These are phyloP conservation scores for Microchirus variegatus DNA, from an alignment of 2,797 vertebrate species.

Conservation along the genomic window DNA sequence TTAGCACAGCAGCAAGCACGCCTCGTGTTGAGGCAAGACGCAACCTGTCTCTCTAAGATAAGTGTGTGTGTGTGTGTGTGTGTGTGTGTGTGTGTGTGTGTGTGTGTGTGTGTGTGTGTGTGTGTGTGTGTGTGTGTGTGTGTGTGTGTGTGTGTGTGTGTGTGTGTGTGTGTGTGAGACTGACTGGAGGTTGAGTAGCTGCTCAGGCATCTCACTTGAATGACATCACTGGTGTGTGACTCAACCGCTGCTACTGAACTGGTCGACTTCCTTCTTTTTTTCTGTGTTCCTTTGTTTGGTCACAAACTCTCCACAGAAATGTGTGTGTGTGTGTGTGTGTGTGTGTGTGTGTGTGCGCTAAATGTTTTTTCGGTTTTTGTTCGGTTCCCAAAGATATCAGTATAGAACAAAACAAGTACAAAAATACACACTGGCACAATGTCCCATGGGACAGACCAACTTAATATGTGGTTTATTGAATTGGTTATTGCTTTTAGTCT, in stretches of 20 bases:
- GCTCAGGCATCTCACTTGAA: slow-evolving; percentile 31
- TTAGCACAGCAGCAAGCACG: too few relatives aligned
- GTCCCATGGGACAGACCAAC: too few relatives aligned
- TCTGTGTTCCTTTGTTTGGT: slow-evolving; percentile 39
- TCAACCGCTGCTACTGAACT: slow-evolving; percentile 54
- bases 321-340: too few relatives aligned
- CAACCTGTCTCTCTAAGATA: slow-evolving; percentile 44
- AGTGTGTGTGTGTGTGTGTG: slow-evolving; percentile 5
- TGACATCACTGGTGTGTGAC: slow-evolving; percentile 64
- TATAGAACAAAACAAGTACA: too few relatives aligned
- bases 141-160: slow-evolving; percentile 8
- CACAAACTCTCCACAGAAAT: slow-evolving; percentile 1
- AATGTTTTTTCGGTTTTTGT: too few relatives aligned
- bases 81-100: slow-evolving; percentile 5
- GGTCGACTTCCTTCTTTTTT: slow-evolving; percentile 57
- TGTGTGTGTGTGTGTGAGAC: slow-evolving; percentile 5
- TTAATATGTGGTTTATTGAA: too few relatives aligned
- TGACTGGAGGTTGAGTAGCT: slow-evolving; percentile 19
- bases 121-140: slow-evolving; percentile 5
- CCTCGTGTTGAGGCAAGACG: slow-evolving; percentile 60
- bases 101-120: slow-evolving; percentile 8
- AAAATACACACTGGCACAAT: too few relatives aligned
- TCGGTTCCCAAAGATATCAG: too few relatives aligned
- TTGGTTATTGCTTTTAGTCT: too few relatives aligned
- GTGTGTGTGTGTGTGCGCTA: too few relatives aligned